Conservation (phyloP, 1,140 invertebrate species). For the Heliconius congener region DNA sequence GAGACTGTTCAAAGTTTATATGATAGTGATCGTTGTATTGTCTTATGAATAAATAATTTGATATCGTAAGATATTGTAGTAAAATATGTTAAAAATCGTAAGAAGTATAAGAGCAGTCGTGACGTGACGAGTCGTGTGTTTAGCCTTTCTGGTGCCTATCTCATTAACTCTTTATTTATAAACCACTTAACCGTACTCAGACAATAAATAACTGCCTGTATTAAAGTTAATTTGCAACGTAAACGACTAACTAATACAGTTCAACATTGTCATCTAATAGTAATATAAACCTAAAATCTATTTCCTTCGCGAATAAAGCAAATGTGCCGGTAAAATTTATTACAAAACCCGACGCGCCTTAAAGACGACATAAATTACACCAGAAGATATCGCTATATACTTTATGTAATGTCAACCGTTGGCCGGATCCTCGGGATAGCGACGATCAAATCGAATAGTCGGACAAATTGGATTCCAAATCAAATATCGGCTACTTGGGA, state of each 20-base stretch:
- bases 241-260: not conserved
- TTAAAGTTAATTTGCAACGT: not conserved
- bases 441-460: constrained; percentile 43
- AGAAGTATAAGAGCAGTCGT: too few relatives aligned
- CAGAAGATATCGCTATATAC: not conserved
- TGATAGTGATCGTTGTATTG: not conserved
- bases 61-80: not conserved
- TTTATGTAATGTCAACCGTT: not conserved
- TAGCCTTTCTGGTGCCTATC: too few relatives aligned
- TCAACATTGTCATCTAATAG: not conserved
- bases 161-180: not conserved
- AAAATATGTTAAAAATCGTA: too few relatives aligned
- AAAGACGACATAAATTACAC: constrained; percentile 15
- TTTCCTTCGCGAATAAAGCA: constrained; percentile 6
- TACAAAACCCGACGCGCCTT: constrained; percentile 1
- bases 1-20: constrained; percentile 6
- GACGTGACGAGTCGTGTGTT: too few relatives aligned
- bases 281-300: constrained; percentile 8
- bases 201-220: not conserved
- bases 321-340: constrained; percentile 13
- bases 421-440: not conserved
- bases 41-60: not conserved
- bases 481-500: constrained; percentile 43
- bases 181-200: not conserved
- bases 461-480: constrained; percentile 55